Evolutionary conservation across 2,888 invertebrate genomes (phyloP).

Genomic region (Drosophila borborema): DNA sequence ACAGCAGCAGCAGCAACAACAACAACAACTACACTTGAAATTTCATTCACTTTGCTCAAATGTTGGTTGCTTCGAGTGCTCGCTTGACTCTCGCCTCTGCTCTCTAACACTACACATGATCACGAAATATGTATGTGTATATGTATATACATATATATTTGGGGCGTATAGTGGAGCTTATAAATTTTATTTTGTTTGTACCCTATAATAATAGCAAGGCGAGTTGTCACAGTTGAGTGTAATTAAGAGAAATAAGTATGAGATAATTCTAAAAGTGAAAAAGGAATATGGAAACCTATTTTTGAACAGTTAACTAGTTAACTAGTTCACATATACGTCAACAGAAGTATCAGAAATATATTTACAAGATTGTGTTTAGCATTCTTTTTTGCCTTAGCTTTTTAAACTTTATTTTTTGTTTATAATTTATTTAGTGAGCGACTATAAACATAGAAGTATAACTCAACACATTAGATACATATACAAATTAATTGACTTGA

Average conservation of each 20-base stretch:
- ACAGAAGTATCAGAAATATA: no score
- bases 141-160: neutral
- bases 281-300: no score
- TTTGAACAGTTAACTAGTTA: no score
- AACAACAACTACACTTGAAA: slow-evolving; percentile 61
- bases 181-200: slow-evolving; percentile 10
- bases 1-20: neutral
- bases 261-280: no score
- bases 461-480: no score
- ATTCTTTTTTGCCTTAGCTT: no score
- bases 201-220: neutral
- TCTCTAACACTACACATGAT: slow-evolving; percentile 26
- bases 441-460: no score
- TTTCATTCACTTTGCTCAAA: slow-evolving; percentile 59
- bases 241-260: neutral
- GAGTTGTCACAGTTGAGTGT: neutral
- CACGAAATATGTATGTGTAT: slow-evolving; percentile 21
- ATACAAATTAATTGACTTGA: no score
- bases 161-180: slow-evolving; percentile 3
- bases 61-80: slow-evolving; percentile 36
- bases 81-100: slow-evolving; percentile 3
- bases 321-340: no score
- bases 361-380: no score
- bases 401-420: no score
- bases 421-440: no score